Evolutionary conservation across 1,140 invertebrate species (phyloP), one percentile per base, ranked within the genome.

Genomic region (honey bee (Apis mellifera)): DNA sequence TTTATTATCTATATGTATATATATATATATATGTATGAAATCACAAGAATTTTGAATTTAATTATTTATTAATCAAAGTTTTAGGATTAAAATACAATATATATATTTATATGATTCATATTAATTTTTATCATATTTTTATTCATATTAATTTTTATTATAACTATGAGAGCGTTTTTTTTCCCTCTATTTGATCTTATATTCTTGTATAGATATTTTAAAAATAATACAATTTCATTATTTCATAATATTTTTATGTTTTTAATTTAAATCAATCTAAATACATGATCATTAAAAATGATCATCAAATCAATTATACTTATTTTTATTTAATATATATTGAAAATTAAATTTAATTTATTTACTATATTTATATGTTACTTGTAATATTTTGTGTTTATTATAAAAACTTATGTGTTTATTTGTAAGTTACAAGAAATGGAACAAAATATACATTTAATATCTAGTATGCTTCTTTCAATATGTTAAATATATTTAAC

Each of bases 111-210:
- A n/a, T 62, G 65, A 42, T 87, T 85, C n/a, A 77, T 85, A 32
- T 50, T 66, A 75, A 75, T 80, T 82, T 86, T 76, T 21, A 62
- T 85, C 48, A 12, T 86, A n/a, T n/a, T n/a, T n/a, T n/a, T n/a
- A 42, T 87, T 85, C n/a, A 77, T 85, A 32, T 50, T 66, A 75
- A 75, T 80, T 82, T 86, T 76, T 21, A 62, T 85, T 86, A 86
- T 86, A 90, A 15, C 69, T 89, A 88, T 66, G 82, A 90, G 86
- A 91, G 90, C 88, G 90, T 88, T 88, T 91, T 73, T 83, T 90
- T 91, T 90, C 88, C 90, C 87, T 84, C 84, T 78, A 32, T 72
- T 88, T 83, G 73, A 73, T 57, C 66, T 54, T 78, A 82, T 68
- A 74, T 85, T 78, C 59, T 72, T 21, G 26, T 54, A 64, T 72